Conservation (phyloP, 2,113 vertebrate species). For the Phrynosoma blainvillii region DNA sequence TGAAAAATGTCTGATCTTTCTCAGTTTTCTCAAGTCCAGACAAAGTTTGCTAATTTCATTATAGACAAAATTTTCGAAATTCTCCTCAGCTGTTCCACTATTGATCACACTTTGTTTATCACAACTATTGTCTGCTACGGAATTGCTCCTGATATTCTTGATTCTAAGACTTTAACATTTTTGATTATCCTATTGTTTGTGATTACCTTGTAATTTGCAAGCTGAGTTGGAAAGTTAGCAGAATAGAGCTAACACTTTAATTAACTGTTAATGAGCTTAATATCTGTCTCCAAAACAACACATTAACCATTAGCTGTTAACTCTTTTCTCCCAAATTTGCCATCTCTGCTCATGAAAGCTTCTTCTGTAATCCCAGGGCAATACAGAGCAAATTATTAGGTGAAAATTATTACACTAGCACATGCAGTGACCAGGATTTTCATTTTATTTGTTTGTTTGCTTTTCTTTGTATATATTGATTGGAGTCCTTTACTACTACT, state of each 20-base stretch:
- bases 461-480: neutral
- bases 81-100: neutral
- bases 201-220: neutral
- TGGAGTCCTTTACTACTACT: too few species aligned
- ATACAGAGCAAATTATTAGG: neutral
- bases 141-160: neutral
- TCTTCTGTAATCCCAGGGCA: neutral
- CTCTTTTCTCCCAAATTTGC: too few species aligned
- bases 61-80: neutral
- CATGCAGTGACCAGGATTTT: neutral
- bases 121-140: neutral
- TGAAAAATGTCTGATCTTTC: constrained; percentile 9
- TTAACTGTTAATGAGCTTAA: neutral
- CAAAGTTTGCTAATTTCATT: constrained; percentile 17
- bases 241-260: too few species aligned
- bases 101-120: neutral
- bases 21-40: neutral
- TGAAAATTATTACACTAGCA: neutral
- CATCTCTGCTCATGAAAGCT: neutral
- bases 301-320: neutral
- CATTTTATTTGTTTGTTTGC: neutral
- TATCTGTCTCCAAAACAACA: neutral
- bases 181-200: neutral
- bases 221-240: neutral
- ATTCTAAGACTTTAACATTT: neutral